Percentiles rank a stretch among this genome's conserved stretches.
phyloP scores from a whole-genome alignment of 2,113 vertebrate genomes.

The Acanthochromis polyacanthus region DNA sequence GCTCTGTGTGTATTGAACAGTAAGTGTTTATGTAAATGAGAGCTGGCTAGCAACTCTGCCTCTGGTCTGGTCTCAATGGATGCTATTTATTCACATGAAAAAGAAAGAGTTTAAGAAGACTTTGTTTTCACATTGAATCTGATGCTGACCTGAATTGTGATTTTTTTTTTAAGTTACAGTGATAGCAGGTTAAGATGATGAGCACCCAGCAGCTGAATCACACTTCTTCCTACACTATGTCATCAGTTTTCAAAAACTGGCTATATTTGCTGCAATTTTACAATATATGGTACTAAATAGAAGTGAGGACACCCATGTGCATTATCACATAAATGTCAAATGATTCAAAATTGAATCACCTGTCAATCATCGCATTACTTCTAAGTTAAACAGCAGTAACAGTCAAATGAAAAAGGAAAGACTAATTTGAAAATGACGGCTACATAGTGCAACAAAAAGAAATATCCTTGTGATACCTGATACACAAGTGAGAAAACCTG shows the following conservation, averaged over 20 bases:
- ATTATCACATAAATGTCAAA: no score
- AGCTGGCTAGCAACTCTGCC: conserved; percentile 35
- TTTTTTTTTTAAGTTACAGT: not conserved
- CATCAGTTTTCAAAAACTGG: conserved; percentile 14
- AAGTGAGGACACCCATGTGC: no score
- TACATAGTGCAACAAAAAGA: no score
- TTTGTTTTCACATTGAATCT: conserved; percentile 25
- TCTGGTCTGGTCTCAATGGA: conserved; percentile 47
- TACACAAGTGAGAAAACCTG: no score
- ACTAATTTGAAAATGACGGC: no score
- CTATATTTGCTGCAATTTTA: conserved; percentile 37
- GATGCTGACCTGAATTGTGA: not conserved
- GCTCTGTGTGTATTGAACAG: conserved; percentile 56
- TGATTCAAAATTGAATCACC: no score
- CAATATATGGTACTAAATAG: not conserved
- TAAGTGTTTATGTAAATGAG: conserved; percentile 77
- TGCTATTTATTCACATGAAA: conserved; percentile 43
- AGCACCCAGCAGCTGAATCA: not conserved
- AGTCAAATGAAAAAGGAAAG: no score
- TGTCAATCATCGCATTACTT: no score
- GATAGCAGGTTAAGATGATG: not conserved
- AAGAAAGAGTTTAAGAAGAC: conserved; percentile 19
- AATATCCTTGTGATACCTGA: no score
- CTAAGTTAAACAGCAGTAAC: no score
- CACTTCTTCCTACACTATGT: conserved; percentile 19